phyloP scores from a whole-genome alignment of 2,113 vertebrate genomes.

The Dicaeum eximium region DNA sequence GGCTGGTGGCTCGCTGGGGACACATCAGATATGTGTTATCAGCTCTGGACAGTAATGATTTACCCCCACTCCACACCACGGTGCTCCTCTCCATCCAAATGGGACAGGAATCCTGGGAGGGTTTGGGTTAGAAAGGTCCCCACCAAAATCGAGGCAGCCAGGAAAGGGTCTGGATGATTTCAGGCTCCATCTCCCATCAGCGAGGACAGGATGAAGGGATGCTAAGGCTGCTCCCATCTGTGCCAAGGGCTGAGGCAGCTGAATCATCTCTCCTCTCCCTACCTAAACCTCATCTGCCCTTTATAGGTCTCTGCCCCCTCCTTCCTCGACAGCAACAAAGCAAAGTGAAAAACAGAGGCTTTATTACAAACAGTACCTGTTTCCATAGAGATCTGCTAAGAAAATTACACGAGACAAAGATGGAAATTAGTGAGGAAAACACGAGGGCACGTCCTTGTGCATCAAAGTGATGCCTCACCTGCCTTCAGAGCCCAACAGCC shows the following conservation, averaged over 20 bases:
- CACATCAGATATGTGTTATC: neutral
- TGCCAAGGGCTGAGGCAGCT: neutral
- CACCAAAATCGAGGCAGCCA: neutral
- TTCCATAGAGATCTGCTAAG: slow-evolving; percentile 57
- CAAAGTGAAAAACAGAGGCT: slow-evolving; percentile 3
- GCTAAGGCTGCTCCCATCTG: neutral
- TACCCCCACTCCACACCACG: neutral
- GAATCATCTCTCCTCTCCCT: neutral
- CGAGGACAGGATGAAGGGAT: neutral
- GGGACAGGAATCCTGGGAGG: neutral
- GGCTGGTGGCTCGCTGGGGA: neutral
- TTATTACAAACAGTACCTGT: slow-evolving; percentile 14
- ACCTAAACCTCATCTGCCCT: neutral
- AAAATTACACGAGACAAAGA: neutral
- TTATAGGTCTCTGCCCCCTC: neutral
- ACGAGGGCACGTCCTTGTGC: neutral
- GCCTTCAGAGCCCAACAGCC: fast-evolving
- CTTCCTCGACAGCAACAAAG: slow-evolving; percentile 7
- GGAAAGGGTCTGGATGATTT: neutral
- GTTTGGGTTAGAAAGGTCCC: neutral
- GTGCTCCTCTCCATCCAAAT: neutral
- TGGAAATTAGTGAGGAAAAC: neutral
- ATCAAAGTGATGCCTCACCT: neutral
- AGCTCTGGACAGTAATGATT: neutral
- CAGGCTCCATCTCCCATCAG: neutral